phyloP scores from a whole-genome alignment of 2,888 invertebrate species.

The Cataglyphis albicans region DNA sequence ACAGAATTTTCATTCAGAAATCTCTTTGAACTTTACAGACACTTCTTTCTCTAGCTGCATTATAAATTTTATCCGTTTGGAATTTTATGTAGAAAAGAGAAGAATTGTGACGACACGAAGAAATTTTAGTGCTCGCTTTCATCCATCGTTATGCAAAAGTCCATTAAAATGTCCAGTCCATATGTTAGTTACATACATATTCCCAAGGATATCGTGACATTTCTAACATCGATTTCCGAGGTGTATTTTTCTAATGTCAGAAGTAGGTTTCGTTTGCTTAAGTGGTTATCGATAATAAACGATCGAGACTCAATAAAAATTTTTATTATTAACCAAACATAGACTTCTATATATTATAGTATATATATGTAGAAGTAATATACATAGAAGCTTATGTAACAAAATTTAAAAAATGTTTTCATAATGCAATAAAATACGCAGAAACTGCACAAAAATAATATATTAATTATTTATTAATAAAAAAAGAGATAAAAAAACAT shows the following conservation, averaged over 20 bases:
- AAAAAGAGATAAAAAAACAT: background rate
- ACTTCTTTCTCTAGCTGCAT: conserved; percentile 10
- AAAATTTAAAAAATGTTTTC: background rate
- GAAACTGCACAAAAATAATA: background rate
- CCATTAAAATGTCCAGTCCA: conserved; percentile 48
- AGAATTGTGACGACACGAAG: conserved; percentile 36
- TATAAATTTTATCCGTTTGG: conserved; percentile 34
- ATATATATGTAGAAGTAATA: too few relatives aligned
- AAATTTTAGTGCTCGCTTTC: conserved; percentile 37
- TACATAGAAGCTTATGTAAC: background rate
- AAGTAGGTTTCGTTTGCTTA: conserved; percentile 28
- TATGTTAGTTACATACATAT: conserved; percentile 48
- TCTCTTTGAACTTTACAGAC: conserved; percentile 16
- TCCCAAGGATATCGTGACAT: conserved; percentile 24
- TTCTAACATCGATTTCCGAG: conserved; percentile 44
- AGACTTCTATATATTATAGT: background rate
- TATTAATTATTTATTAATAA: background rate
- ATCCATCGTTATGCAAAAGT: conserved; percentile 22
- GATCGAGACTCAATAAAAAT: conserved; percentile 23
- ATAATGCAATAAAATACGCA: background rate
- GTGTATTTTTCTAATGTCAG: conserved; percentile 39
- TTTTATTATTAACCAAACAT: background rate
- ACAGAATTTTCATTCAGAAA: conserved; percentile 20
- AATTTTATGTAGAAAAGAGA: conserved; percentile 35
- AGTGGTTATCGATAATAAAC: conserved; percentile 49